phyloP scores from a whole-genome alignment of 2,888 invertebrate genomes.

The Xylota sylvarum region DNA sequence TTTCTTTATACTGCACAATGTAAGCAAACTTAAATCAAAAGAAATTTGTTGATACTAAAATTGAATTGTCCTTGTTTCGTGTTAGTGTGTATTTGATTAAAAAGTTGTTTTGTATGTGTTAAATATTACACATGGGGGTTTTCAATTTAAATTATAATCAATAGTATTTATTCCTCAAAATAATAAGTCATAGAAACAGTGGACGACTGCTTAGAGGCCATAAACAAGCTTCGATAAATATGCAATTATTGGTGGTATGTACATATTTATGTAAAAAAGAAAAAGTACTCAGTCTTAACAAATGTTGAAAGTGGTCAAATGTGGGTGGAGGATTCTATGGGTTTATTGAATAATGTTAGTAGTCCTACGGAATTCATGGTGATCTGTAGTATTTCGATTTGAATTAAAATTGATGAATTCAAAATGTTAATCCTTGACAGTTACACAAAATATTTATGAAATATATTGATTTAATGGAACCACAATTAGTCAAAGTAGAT shows the following conservation, averaged over 20 bases:
- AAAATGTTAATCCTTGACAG: neutral
- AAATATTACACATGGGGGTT: neutral
- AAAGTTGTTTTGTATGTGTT: neutral
- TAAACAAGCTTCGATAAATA: neutral
- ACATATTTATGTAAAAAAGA: no score
- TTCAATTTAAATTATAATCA: neutral
- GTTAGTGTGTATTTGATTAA: neutral
- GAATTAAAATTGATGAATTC: no score
- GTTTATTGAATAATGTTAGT: no score
- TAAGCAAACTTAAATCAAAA: conserved; percentile 74
- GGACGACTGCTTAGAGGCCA: neutral
- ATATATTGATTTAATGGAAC: neutral
- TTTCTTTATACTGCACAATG: conserved; percentile 81
- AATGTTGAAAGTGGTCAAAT: neutral
- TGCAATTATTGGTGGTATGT: neutral
- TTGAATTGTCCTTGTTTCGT: conserved; percentile 81
- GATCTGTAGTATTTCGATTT: no score
- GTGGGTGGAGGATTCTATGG: neutral
- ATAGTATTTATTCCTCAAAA: neutral
- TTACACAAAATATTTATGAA: neutral
- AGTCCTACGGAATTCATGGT: no score
- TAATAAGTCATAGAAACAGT: neutral
- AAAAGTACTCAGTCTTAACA: neutral
- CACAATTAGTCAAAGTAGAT: neutral
- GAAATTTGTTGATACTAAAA: conserved; percentile 77